These are phyloP conservation scores for Mesitornis unicolor DNA, from an alignment of 2,113 vertebrate species.

Conservation along the genomic window DNA sequence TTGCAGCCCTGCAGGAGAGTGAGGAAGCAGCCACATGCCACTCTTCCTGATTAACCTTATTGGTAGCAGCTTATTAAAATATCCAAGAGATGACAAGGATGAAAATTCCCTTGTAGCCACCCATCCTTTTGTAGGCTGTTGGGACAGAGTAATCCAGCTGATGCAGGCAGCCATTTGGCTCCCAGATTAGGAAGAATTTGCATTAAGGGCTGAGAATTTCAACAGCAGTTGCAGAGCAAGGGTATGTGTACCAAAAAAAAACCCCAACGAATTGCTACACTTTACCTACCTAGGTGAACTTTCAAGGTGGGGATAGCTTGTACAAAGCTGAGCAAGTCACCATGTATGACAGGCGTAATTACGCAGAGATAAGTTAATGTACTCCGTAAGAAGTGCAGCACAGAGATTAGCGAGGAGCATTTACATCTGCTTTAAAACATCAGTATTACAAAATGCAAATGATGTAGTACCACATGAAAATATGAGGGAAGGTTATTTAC, in stretches of 20 bases:
- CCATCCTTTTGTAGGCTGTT: neutral
- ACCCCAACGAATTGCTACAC: neutral
- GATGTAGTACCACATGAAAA: neutral
- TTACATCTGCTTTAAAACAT: neutral
- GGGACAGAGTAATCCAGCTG: neutral
- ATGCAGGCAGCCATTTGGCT: slow-evolving; percentile 54
- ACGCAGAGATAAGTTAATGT: neutral
- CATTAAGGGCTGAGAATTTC: slow-evolving; percentile 51
- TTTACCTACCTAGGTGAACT: neutral
- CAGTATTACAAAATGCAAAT: slow-evolving; percentile 2
- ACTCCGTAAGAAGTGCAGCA: neutral
- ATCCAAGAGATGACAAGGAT: slow-evolving; percentile 30
- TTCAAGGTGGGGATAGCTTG: neutral
- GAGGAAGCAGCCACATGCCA: neutral
- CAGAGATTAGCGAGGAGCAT: neutral
- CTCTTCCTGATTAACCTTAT: neutral
- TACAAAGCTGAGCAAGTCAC: neutral
- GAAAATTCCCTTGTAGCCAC: slow-evolving; percentile 32
- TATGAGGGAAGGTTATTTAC: neutral
- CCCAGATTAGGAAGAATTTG: slow-evolving; percentile 43
- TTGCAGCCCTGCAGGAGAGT: neutral
- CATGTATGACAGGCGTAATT: neutral
- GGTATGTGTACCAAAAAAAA: neutral
- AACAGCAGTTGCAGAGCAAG: slow-evolving; percentile 26
- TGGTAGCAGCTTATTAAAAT: slow-evolving; percentile 33